phyloP scores from a whole-genome alignment of 2,113 vertebrate genomes.

The Xenotilapia caudafasciata region DNA sequence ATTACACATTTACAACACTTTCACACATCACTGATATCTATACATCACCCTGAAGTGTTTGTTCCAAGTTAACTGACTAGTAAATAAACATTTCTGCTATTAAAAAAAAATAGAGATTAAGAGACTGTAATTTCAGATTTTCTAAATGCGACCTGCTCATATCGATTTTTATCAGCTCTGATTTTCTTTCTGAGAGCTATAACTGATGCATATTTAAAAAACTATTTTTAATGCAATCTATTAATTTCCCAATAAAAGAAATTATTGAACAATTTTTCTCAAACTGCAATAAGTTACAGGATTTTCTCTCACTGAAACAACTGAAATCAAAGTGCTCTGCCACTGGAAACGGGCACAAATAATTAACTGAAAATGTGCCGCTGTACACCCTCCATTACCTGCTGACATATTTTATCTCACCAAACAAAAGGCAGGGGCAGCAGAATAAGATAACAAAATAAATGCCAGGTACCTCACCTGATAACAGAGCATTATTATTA shows the following conservation, averaged over 20 bases:
- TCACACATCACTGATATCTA: neutral
- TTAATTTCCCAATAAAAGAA: neutral
- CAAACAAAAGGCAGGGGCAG: neutral
- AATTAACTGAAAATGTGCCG: neutral
- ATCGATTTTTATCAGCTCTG: neutral
- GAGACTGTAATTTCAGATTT: neutral
- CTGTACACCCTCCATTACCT: neutral
- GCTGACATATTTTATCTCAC: neutral
- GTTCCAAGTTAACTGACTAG: neutral
- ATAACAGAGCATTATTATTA: neutral
- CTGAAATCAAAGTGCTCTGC: neutral
- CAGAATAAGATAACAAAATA: neutral
- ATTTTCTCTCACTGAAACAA: neutral
- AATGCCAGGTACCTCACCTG: neutral
- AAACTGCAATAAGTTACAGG: neutral
- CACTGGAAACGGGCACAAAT: neutral
- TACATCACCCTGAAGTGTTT: neutral
- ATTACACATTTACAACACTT: neutral
- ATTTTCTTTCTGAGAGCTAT: neutral
- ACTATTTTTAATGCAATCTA: neutral
- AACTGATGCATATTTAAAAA: neutral
- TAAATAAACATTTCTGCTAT: neutral
- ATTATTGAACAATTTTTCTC: neutral
- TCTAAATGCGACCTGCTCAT: neutral
- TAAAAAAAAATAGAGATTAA: neutral